Percentiles rank a stretch among this genome's conserved stretches.
These are phyloP conservation scores for Capreolus pygargus DNA, from an alignment of 2,113 vertebrate species.

Conservation along the genomic window DNA sequence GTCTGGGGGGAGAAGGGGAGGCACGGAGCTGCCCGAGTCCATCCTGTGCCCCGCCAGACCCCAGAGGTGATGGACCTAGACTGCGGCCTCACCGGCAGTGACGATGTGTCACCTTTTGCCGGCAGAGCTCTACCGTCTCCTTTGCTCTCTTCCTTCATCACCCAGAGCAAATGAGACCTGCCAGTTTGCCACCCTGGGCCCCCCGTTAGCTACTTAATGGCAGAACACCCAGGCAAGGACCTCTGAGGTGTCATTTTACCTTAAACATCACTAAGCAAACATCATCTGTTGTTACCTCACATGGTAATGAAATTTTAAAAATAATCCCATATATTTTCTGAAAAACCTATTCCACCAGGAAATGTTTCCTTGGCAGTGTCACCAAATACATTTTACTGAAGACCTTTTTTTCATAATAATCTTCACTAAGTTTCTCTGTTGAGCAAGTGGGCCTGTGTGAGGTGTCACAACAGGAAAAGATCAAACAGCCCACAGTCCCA, in stretches of 20 bases:
- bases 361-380: background rate
- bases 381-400: background rate
- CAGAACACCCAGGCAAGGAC: background rate
- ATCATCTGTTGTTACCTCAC: background rate
- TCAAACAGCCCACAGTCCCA: background rate
- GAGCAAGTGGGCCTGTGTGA: background rate
- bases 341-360: background rate
- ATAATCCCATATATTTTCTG: background rate
- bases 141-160: background rate
- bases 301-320: background rate
- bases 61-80: background rate
- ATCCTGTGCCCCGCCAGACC: background rate
- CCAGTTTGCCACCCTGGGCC: background rate
- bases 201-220: background rate
- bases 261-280: background rate
- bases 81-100: accelerated
- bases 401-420: background rate
- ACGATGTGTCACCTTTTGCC: background rate
- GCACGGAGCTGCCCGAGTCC: background rate
- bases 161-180: background rate
- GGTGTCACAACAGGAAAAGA: background rate
- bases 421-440: background rate
- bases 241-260: background rate
- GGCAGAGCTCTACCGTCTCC: background rate
- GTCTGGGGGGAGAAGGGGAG: background rate